phyloP scores from a whole-genome alignment of 2,888 invertebrate species.

The Apodemia hepburni region DNA sequence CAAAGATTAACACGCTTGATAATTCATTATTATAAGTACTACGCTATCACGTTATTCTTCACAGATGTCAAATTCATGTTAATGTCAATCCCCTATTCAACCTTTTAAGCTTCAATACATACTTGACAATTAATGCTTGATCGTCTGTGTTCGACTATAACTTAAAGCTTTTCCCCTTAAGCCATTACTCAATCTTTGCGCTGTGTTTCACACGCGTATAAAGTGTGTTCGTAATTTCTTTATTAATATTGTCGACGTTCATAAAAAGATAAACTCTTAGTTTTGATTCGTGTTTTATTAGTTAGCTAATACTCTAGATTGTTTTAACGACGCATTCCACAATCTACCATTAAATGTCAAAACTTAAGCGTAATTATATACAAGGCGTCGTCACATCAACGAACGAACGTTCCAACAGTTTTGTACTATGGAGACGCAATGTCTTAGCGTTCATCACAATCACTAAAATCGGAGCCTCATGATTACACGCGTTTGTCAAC shows the following conservation, averaged over 20 bases:
- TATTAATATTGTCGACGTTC: not conserved
- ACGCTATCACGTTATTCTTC: not conserved
- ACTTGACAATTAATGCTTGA: not conserved
- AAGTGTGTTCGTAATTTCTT: not conserved
- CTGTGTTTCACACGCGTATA: too few relatives aligned
- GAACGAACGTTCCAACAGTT: conserved; percentile 8
- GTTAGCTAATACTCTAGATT: not conserved
- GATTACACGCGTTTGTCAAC: conserved; percentile 67
- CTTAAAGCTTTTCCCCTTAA: too few relatives aligned
- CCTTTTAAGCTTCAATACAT: not conserved
- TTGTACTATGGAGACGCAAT: conserved; percentile 44
- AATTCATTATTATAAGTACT: too few relatives aligned
- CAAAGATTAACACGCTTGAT: too few relatives aligned
- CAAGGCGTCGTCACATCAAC: conserved; percentile 14
- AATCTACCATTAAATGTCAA: conserved; percentile 10
- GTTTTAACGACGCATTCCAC: not conserved
- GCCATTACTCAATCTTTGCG: too few relatives aligned
- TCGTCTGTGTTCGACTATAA: too few relatives aligned
- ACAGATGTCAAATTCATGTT: not conserved
- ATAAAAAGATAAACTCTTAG: not conserved
- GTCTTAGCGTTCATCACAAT: conserved; percentile 56
- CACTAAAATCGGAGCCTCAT: conserved; percentile 47
- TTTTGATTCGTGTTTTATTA: not conserved
- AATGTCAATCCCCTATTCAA: not conserved
- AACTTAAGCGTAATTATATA: conserved; percentile 16